These are phyloP conservation scores for Lochmaea crataegi DNA, from an alignment of 2,888 invertebrate genomes.

Conservation along the genomic window DNA sequence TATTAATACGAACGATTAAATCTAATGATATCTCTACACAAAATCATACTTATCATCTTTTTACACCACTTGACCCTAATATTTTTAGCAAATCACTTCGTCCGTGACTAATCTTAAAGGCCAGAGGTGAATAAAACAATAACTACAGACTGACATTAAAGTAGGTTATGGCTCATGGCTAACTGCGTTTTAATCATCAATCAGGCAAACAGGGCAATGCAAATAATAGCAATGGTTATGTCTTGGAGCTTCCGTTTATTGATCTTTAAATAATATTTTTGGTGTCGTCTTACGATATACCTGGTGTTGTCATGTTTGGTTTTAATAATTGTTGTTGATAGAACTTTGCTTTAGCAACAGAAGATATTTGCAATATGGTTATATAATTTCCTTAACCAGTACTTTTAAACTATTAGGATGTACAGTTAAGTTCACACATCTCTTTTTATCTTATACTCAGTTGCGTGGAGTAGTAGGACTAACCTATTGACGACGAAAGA, in stretches of 20 bases:
- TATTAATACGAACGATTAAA: too few species aligned
- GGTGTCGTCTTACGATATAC: background rate
- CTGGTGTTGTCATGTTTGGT: background rate
- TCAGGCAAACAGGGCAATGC: constrained; percentile 30
- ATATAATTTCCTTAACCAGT: too few species aligned
- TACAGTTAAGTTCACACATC: too few species aligned
- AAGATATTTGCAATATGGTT: too few species aligned
- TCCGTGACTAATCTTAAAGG: constrained; percentile 37
- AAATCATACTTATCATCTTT: background rate
- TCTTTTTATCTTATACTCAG: too few species aligned
- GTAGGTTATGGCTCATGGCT: constrained; percentile 39
- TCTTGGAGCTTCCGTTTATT: constrained; percentile 26
- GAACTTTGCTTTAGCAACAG: too few species aligned
- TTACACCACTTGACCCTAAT: constrained; percentile 17
- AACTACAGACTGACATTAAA: constrained; percentile 35
- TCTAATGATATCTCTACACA: too few species aligned
- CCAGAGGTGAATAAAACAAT: constrained; percentile 41
- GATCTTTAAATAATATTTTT: constrained; percentile 21
- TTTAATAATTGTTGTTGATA: background rate
- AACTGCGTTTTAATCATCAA: constrained; percentile 29
- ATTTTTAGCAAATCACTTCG: constrained; percentile 32
- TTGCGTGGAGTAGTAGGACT: too few species aligned
- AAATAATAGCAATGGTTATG: constrained; percentile 23
- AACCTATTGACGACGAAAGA: too few species aligned
- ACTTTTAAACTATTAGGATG: too few species aligned